phyloP scores from a whole-genome alignment of 2,113 vertebrate species.

The Dicaeum eximium region DNA sequence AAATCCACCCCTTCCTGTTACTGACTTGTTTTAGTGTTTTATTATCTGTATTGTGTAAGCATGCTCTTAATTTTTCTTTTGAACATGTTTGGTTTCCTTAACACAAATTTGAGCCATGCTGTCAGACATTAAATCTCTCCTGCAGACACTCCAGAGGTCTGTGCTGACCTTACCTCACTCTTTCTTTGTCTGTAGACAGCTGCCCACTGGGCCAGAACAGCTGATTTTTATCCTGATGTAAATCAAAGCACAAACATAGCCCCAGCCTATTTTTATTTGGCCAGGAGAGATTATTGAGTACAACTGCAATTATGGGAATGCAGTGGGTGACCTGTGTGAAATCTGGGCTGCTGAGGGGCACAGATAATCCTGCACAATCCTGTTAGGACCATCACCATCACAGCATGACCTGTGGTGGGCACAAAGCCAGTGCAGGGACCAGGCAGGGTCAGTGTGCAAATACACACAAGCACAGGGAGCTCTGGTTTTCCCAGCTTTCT shows the following conservation, averaged over 20 bases:
- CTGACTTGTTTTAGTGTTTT: background rate
- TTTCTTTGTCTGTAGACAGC: background rate
- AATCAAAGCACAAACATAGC: slow-evolving; percentile 16
- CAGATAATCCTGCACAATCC: background rate
- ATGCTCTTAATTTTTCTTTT: background rate
- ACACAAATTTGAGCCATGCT: background rate
- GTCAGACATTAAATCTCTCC: slow-evolving; percentile 23
- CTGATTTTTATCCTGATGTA: slow-evolving; percentile 27
- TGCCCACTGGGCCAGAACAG: background rate
- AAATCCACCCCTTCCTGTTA: background rate
- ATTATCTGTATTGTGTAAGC: background rate
- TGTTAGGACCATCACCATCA: background rate
- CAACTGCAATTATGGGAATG: background rate
- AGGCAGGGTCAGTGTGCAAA: background rate
- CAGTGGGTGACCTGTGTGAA: background rate
- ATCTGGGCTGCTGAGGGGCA: background rate
- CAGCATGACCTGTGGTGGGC: background rate
- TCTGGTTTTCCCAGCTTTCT: background rate
- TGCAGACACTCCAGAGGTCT: background rate
- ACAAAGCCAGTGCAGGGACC: background rate
- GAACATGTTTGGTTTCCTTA: background rate
- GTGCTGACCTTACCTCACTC: slow-evolving; percentile 19
- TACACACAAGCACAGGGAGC: background rate
- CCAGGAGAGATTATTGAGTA: background rate
- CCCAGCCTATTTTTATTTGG: background rate